These are phyloP conservation scores for Myopa tessellatipennis DNA, from an alignment of 2,888 invertebrate genomes.

Conservation along the genomic window DNA sequence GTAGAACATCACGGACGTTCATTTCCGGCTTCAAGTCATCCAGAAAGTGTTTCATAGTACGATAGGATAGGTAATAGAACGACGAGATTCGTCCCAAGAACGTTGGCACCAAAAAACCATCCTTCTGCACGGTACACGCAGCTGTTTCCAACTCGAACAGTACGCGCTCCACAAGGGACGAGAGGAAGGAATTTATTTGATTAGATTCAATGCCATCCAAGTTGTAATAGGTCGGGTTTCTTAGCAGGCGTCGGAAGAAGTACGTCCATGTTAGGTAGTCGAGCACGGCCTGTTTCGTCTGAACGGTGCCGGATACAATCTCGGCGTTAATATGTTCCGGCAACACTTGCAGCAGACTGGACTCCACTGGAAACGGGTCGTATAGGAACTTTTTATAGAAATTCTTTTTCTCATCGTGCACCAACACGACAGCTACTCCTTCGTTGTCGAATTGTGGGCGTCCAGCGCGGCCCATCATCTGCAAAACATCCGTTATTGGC, in stretches of 20 bases:
- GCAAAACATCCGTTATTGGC: slow-evolving; percentile 99
- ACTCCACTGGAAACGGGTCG: slow-evolving; percentile 99
- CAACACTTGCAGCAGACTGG: slow-evolving; percentile 88
- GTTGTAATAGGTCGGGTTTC: slow-evolving; percentile 93
- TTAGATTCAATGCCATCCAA: slow-evolving; percentile 78
- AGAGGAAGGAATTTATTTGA: slow-evolving; percentile 81
- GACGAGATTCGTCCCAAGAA: slow-evolving; percentile 94
- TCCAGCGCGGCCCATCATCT: slow-evolving; percentile 99
- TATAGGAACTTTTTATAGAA: slow-evolving; percentile 99
- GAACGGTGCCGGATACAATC: slow-evolving; percentile 94
- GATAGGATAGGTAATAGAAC: slow-evolving; percentile 95
- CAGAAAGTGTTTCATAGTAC: slow-evolving; percentile 87
- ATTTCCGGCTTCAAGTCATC: slow-evolving; percentile 75
- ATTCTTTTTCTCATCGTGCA: slow-evolving; percentile 97
- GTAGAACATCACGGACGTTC: slow-evolving; percentile 78
- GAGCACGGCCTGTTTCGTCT: slow-evolving; percentile 89
- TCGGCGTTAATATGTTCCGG: slow-evolving; percentile 99
- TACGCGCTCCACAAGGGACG: slow-evolving; percentile 82
- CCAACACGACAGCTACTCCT: slow-evolving; percentile 87
- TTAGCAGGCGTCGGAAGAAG: slow-evolving; percentile 90
- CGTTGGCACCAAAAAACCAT: slow-evolving; percentile 69
- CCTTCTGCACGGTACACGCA: slow-evolving; percentile 83
- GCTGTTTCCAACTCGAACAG: slow-evolving; percentile 79
- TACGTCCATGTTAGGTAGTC: slow-evolving; percentile 99
- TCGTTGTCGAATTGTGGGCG: slow-evolving; percentile 96